Conservation (phyloP, 64 coral and sea anemone species). For the Dendronephthya gigantea region DNA sequence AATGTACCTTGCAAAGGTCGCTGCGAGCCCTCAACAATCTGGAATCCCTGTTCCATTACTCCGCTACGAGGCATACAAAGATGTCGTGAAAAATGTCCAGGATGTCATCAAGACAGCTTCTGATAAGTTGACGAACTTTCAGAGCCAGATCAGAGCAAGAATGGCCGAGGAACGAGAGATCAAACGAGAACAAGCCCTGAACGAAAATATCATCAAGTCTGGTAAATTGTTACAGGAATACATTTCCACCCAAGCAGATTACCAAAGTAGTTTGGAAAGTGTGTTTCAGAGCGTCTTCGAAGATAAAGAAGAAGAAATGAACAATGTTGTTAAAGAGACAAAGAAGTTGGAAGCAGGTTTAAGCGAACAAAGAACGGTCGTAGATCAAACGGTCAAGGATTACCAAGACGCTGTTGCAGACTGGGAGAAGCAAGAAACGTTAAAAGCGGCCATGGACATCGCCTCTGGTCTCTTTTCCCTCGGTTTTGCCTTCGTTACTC, state of each 20-base stretch:
- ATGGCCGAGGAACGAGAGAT: slow-evolving; percentile 16
- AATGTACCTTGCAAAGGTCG: not conserved
- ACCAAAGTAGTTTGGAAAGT: not conserved
- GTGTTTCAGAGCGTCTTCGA: not conserved
- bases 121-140: slow-evolving; percentile 7
- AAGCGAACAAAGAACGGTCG: not conserved
- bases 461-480: slow-evolving; percentile 8
- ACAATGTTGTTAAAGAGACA: not conserved
- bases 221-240: not conserved
- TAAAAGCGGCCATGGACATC: slow-evolving; percentile 4
- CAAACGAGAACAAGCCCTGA: not conserved
- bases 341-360: not conserved
- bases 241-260: not conserved
- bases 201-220: slow-evolving; percentile 23
- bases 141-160: slow-evolving; percentile 2
- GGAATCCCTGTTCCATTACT: slow-evolving; percentile 12
- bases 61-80: slow-evolving; percentile 21
- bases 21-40: not conserved
- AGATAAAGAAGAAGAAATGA: slow-evolving; percentile 17
- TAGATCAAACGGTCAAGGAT: not conserved
- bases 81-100: slow-evolving; percentile 10
- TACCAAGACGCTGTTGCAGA: slow-evolving; percentile 6
- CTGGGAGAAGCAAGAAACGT: not conserved
- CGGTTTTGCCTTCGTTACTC: slow-evolving; percentile 4
- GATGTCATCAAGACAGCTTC: not conserved